Conservation (phyloP, 1,140 invertebrate species). For the Drosophila navojoa region DNA sequence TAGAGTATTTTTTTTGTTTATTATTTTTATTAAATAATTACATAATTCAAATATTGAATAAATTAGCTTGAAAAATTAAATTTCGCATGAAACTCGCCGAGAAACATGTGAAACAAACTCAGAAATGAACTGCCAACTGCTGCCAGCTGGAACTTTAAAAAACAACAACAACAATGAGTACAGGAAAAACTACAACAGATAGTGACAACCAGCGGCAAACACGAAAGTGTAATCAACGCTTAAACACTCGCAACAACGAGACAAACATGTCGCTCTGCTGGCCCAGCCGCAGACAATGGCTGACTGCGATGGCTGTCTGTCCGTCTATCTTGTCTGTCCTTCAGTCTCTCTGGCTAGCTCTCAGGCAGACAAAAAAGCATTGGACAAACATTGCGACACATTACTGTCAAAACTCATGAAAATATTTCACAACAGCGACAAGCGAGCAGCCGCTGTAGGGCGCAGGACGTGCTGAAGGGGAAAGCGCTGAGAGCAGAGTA, state of each 20-base stretch:
- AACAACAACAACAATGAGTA: constrained; percentile 37
- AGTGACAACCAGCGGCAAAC: constrained; percentile 74
- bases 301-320: constrained; percentile 22
- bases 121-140: constrained; percentile 16
- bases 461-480: constrained; percentile 3
- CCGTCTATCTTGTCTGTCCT: constrained; percentile 10
- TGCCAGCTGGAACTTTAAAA: constrained; percentile 22
- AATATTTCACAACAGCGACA: constrained; percentile 74
- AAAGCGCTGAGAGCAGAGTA: no score
- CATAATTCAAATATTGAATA: no score
- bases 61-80: neutral
- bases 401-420: constrained; percentile 82
- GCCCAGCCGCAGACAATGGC: constrained; percentile 42
- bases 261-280: constrained; percentile 56
- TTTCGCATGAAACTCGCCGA: neutral
- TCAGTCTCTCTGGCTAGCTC: constrained; percentile 10
- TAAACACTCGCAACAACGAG: constrained; percentile 75
- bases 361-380: constrained; percentile 55
- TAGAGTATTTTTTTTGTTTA: no score
- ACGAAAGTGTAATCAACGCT: constrained; percentile 82
- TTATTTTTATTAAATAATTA: no score
- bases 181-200: constrained; percentile 48
- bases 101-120: no score
- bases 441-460: constrained; percentile 28
- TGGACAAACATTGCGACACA: constrained; percentile 80